Evolutionary conservation across 2,113 vertebrate species (phyloP).

Genomic region (Peromyscus californicus): DNA sequence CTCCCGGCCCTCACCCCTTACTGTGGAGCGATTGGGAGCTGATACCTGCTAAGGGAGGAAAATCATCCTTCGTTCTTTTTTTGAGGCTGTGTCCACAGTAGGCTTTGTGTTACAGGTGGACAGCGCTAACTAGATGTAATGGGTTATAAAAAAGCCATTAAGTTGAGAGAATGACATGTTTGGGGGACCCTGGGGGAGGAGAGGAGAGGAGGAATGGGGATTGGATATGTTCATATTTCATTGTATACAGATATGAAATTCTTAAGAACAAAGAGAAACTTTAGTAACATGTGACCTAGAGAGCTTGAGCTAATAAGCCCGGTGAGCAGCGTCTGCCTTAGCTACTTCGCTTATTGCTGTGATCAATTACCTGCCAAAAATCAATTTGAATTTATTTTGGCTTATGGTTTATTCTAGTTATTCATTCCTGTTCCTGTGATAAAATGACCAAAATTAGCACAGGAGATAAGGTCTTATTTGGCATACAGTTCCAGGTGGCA

Average conservation of each 20-base stretch:
- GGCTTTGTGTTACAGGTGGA: neutral
- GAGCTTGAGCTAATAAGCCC: neutral
- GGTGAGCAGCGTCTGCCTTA: neutral
- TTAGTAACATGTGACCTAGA: too few relatives aligned
- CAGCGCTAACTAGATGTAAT: neutral
- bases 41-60: neutral
- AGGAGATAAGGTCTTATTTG: neutral
- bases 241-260: neutral
- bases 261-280: neutral
- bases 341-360: neutral
- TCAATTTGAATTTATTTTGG: neutral
- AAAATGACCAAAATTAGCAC: neutral
- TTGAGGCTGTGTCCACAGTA: neutral
- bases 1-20: neutral
- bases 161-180: neutral
- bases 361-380: neutral
- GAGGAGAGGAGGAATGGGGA: neutral
- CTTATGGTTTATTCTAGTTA: neutral
- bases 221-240: neutral
- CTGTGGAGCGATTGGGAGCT: neutral
- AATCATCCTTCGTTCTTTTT: neutral
- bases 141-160: neutral
- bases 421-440: neutral
- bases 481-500: neutral
- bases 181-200: neutral